These are phyloP conservation scores for Hozukius guyotensis DNA, from an alignment of 2,797 vertebrate genomes.

Conservation along the genomic window DNA sequence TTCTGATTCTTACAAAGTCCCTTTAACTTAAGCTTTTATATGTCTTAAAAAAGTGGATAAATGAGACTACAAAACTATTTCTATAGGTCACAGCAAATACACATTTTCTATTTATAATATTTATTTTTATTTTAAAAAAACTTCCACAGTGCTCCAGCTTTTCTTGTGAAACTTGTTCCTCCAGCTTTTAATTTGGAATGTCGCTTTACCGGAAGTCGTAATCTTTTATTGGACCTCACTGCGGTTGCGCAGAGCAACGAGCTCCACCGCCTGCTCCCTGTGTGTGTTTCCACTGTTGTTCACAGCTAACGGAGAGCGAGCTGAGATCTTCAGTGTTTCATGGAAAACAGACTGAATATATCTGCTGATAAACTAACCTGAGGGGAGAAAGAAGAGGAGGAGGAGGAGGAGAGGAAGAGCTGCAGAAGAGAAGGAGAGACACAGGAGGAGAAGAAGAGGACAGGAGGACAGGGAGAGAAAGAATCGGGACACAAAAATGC, in stretches of 20 bases:
- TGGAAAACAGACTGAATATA: neutral
- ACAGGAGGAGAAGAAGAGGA: constrained; percentile 14
- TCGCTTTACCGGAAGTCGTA: constrained; percentile 9
- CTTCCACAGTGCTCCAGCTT: neutral
- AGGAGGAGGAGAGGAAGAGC: neutral
- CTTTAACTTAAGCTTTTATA: too few species aligned
- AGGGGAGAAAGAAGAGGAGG: neutral
- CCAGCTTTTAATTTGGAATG: constrained; percentile 46
- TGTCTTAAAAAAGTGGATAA: too few species aligned
- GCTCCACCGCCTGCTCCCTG: constrained; percentile 40
- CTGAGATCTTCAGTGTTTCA: neutral
- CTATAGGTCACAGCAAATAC: too few species aligned
- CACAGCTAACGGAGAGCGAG: neutral
- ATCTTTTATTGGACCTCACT: neutral
- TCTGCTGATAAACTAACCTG: neutral
- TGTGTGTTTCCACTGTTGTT: constrained; percentile 36
- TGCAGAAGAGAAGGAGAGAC: neutral
- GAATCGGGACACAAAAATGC: constrained; percentile 50
- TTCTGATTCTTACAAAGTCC: too few species aligned
- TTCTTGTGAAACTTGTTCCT: neutral
- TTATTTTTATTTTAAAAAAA: too few species aligned
- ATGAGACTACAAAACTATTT: too few species aligned
- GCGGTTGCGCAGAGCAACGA: constrained; percentile 56
- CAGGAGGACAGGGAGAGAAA: constrained; percentile 12
- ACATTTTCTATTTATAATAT: too few species aligned